Evolutionary conservation across 2,113 vertebrate genomes (phyloP).

Genomic region (Hemiscyllium ocellatum): DNA sequence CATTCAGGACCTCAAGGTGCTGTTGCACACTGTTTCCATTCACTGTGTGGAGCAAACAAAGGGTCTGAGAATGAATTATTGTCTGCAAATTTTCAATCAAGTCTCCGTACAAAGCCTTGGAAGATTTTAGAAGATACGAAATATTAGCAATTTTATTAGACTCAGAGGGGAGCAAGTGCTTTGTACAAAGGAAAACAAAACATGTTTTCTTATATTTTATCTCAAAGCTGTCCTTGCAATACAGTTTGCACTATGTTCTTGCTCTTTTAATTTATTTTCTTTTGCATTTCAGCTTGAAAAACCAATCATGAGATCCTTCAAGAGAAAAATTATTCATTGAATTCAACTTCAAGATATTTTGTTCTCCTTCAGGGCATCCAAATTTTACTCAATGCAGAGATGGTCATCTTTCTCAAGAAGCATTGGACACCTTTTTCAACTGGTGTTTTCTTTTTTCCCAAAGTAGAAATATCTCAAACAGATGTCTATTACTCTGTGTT

Average conservation of each 20-base stretch:
- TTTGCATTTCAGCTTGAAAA: slow-evolving; percentile 28
- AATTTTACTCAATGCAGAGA: neutral
- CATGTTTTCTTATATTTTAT: neutral
- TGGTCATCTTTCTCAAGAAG: neutral
- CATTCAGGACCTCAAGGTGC: neutral
- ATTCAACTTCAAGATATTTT: neutral
- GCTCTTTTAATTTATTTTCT: neutral
- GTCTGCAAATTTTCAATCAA: neutral
- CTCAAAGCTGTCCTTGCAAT: neutral
- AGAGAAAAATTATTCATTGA: neutral
- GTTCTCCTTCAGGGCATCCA: no score
- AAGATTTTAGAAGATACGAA: neutral
- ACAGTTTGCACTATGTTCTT: neutral
- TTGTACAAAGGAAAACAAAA: neutral
- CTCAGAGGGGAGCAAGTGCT: neutral
- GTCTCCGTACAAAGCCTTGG: neutral
- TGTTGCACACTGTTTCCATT: neutral
- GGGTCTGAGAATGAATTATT: neutral
- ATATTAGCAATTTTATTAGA: neutral
- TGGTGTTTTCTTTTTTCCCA: neutral
- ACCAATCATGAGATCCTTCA: slow-evolving; percentile 23
- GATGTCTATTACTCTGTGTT: neutral
- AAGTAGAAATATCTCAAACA: neutral
- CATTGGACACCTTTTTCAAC: neutral
- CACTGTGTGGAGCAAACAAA: neutral